Conservation (phyloP, 2,113 vertebrate genomes). For the Hydrolagus affinis region DNA sequence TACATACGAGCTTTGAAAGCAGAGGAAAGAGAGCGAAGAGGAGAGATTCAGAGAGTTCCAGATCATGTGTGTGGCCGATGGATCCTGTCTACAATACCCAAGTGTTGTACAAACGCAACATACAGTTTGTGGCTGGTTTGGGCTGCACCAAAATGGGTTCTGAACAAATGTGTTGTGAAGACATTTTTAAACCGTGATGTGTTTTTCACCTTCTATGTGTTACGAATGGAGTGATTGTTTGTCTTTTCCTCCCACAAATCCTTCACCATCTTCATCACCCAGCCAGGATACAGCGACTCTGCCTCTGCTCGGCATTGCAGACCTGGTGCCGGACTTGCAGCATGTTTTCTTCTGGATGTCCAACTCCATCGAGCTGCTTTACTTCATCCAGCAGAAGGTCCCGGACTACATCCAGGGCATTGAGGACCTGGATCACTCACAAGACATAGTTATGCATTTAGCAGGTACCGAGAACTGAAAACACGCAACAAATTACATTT, state of each 20-base stretch:
- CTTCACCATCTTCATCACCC: conserved; percentile 26
- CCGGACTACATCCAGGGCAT: conserved; percentile 79
- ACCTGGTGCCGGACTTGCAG: conserved; percentile 81
- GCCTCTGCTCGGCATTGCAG: conserved; percentile 68
- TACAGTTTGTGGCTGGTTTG: no score
- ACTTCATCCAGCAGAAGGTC: conserved; percentile 84
- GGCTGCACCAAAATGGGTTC: no score
- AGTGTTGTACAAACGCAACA: no score
- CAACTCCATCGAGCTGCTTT: conserved; percentile 85
- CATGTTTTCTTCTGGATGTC: conserved; percentile 95
- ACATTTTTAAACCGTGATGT: conserved; percentile 15
- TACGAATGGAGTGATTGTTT: conserved; percentile 6
- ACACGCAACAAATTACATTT: background rate
- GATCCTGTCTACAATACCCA: no score
- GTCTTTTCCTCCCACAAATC: conserved; percentile 19
- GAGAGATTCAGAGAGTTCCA: no score
- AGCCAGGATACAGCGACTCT: conserved; percentile 77
- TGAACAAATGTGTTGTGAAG: background rate
- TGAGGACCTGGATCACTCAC: conserved; percentile 67
- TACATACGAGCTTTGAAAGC: no score
- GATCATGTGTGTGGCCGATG: no score
- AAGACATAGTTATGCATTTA: conserved; percentile 42
- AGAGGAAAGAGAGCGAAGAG: no score
- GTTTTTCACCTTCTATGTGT: conserved; percentile 5
- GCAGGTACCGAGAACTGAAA: background rate